These are phyloP conservation scores for Phymatocera aterrima DNA, from an alignment of 2,888 invertebrate species.

Conservation along the genomic window DNA sequence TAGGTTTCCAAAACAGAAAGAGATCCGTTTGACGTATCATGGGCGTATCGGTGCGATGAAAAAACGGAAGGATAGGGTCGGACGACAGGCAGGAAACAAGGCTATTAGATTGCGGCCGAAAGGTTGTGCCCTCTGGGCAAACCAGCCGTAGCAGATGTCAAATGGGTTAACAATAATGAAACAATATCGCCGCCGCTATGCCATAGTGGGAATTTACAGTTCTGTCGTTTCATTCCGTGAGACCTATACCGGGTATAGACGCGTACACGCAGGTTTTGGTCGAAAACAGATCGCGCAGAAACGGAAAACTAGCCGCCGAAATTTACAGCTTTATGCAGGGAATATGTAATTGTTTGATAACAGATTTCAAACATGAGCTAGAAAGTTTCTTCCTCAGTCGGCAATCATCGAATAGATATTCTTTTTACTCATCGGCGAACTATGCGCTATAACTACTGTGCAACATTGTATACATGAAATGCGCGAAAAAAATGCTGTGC, in stretches of 20 bases:
- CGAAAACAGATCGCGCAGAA: not conserved
- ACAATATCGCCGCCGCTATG: not conserved
- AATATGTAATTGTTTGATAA: not conserved
- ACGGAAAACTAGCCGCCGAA: too few species aligned
- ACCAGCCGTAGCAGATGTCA: constrained; percentile 40
- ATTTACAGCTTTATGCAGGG: too few species aligned
- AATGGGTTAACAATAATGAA: constrained; percentile 44
- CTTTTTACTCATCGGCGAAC: too few species aligned
- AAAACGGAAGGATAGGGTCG: constrained; percentile 44
- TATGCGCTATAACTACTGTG: too few species aligned
- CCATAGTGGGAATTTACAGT: constrained; percentile 37
- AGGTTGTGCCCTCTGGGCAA: constrained; percentile 40
- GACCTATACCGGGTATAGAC: not conserved
- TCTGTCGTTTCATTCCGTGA: constrained; percentile 32
- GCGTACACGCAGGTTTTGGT: not conserved
- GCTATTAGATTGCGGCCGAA: constrained; percentile 37
- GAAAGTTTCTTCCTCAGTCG: not conserved
- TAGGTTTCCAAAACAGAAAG: not conserved
- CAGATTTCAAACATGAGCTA: not conserved
- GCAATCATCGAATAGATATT: too few species aligned
- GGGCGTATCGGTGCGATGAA: constrained; percentile 28
- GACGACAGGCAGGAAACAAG: constrained; percentile 43
- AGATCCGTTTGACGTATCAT: constrained; percentile 28
- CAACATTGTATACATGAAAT: not conserved
- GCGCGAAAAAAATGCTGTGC: not conserved